Conservation (phyloP, 1,140 invertebrate genomes). For the Eumeta japonica region DNA sequence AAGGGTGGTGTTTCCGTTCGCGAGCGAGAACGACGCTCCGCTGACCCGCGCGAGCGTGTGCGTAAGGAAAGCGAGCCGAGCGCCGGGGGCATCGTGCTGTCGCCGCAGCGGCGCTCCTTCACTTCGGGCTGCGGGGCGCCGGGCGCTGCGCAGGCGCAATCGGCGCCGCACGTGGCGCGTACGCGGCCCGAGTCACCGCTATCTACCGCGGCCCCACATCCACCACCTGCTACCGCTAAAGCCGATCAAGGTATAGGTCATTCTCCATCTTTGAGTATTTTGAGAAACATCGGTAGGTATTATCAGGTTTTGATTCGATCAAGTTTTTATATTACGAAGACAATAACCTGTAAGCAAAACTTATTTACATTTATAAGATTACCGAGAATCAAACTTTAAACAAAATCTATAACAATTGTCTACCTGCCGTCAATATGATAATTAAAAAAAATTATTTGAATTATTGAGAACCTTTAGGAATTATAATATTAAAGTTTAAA, state of each 20-base stretch:
- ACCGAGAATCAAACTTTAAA: no score
- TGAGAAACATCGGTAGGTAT: no score
- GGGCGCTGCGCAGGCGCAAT: slow-evolving; percentile 37
- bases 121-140: slow-evolving; percentile 77
- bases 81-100: slow-evolving; percentile 69
- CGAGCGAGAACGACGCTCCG: slow-evolving; percentile 58
- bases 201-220: slow-evolving; percentile 42
- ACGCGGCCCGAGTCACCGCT: slow-evolving; percentile 55
- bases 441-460: no score
- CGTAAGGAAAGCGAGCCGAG: slow-evolving; percentile 73
- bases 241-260: slow-evolving; percentile 35
- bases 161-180: slow-evolving; percentile 48
- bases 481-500: no score
- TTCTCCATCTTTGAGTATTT: no score
- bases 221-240: slow-evolving; percentile 16
- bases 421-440: no score
- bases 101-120: slow-evolving; percentile 74
- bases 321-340: no score
- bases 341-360: no score
- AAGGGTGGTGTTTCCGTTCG: slow-evolving; percentile 28
- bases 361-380: no score
- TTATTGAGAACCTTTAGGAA: no score
- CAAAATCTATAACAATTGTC: no score
- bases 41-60: slow-evolving; percentile 75
- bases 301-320: no score